Base-by-base conservation (phyloP, 2,888 invertebrate genomes). In the Esperia sulphurella region DNA sequence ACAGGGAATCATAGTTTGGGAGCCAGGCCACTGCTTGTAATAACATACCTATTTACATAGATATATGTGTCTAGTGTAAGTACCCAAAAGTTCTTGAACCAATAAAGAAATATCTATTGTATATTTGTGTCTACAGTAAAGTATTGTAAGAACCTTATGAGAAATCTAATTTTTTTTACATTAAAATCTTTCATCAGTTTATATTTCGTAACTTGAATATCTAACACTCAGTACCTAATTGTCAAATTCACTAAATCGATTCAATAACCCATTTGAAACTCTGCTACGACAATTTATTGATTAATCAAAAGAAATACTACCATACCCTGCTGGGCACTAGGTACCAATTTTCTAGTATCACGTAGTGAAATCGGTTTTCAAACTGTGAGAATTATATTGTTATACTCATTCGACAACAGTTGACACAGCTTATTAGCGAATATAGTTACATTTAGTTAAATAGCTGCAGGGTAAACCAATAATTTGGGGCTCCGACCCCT, bases 351-450 rank as follows among this genome's bases (percentile, higher is more conserved):
- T 63, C 59, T 50, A 53, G 58, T 54, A 68, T 63, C 80, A 76
- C 75, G 77, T 75, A 75, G 74, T 66, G 43, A 71, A 75, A 77
- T 73, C 63, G 67, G 59, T 68, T 65, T 54, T 57, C 57, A 60
- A 63, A 46, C 63, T 66, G 60, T 61, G 63, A 63, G 63, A 71
- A 73, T 75, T 70, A 69, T 70, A 29, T 35, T 35, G n/a, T 35
- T 29, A 29, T 29, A 45, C 39, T 54, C 52, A 71, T 69, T 67
- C 66, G 58, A 78, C 79, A 82, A 84, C 75, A 64, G 70, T 65
- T 68, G 74, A 76, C 73, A 74, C 68, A 71, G 82, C 80, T 86
- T 84, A 87, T 88, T 87, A 86, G 65, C 68, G 68, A 82, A 79
- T 78, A 71, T 66, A 75, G 80, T 80, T 72, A 77, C 76, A 69